Evolutionary conservation across 2,797 vertebrate genomes (phyloP).

Genomic region (Acipenser transmontanus): DNA sequence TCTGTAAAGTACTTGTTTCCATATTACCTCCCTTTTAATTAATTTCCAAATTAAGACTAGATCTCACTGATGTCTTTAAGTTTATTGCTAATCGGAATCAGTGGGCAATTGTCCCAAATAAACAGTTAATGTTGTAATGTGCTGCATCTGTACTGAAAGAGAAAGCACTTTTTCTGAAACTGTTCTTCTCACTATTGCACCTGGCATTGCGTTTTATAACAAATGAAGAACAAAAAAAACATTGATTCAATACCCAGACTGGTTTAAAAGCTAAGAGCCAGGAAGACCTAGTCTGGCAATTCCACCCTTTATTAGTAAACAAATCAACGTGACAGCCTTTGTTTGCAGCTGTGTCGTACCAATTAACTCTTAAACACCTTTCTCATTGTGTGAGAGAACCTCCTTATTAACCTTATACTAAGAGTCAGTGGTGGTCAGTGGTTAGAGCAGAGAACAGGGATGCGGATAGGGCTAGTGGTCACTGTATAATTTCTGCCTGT

Average conservation of each 20-base stretch:
- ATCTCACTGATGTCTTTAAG: too few species aligned
- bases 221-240: constrained; percentile 54
- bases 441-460: too few species aligned
- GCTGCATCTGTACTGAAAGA: neutral
- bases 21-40: too few species aligned
- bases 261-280: constrained; percentile 57
- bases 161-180: constrained; percentile 5
- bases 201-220: constrained; percentile 60
- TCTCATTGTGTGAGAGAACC: neutral
- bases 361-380: constrained; percentile 8
- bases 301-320: constrained; percentile 73
- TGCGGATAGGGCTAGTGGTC: too few species aligned
- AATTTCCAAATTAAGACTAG: too few species aligned
- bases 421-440: too few species aligned
- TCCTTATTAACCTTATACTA: neutral
- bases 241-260: constrained; percentile 65
- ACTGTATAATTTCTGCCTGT: too few species aligned
- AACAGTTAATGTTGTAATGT: neutral
- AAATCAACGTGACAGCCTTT: constrained; percentile 64
- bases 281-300: constrained; percentile 45
- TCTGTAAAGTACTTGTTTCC: too few species aligned
- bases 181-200: constrained; percentile 54
- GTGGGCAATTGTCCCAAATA: too few species aligned
- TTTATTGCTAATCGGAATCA: too few species aligned
- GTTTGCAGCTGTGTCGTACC: constrained; percentile 15